Conservation (phyloP, 2,113 vertebrate species). For the Phycodurus eques region DNA sequence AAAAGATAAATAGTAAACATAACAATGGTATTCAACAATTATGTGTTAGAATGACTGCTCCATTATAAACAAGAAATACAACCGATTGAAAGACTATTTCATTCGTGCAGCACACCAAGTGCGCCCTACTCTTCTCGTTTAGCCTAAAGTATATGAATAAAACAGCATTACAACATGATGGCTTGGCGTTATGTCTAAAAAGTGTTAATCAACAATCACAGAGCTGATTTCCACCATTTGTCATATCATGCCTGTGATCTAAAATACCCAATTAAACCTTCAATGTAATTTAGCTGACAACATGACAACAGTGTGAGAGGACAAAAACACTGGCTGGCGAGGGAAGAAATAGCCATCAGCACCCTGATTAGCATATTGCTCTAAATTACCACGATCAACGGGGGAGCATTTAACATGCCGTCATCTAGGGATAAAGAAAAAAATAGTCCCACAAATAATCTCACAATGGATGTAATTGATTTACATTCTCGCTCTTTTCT, state of each 20-base stretch:
- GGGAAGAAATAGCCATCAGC: conserved; percentile 58
- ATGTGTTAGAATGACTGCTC: background rate
- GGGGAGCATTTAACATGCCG: conserved; percentile 69
- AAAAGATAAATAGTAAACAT: background rate
- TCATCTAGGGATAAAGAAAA: conserved; percentile 42
- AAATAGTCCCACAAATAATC: conserved; percentile 47
- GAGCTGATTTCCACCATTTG: conserved; percentile 54
- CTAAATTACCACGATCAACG: conserved; percentile 65
- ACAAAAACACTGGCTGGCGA: conserved; percentile 47
- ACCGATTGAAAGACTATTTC: background rate
- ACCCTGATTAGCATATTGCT: conserved; percentile 64
- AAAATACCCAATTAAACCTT: conserved; percentile 61
- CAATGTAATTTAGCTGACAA: conserved; percentile 54
- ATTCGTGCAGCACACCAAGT: background rate
- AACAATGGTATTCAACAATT: background rate
- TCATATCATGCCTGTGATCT: conserved; percentile 50
- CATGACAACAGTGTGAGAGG: conserved; percentile 43
- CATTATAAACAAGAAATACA: background rate
- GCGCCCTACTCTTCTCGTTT: conserved; percentile 19
- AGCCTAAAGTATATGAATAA: conserved; percentile 24
- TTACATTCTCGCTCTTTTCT: conserved; percentile 57
- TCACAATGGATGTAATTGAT: conserved; percentile 56
- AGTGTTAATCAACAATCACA: conserved; percentile 58
- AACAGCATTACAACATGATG: conserved; percentile 36
- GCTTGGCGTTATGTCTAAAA: conserved; percentile 34